Evolutionary conservation across 2,888 invertebrate species (phyloP), one percentile per base, ranked within the genome.

Genomic region (Eulithis testata): DNA sequence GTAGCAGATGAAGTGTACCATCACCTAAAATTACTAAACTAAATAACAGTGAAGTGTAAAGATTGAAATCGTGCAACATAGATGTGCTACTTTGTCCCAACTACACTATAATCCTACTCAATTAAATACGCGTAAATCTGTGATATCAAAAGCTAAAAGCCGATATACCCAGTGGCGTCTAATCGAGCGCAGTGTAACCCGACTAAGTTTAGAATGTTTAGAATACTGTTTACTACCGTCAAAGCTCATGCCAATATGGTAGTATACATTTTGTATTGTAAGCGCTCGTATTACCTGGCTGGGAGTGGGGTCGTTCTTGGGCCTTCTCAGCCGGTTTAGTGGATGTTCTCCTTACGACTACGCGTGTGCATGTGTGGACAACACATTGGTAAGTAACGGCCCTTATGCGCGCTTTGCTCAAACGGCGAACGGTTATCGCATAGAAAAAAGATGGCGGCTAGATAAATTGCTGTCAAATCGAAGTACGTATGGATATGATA

Each of bases 271-370:
- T 81, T 84, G 79, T 77, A 82, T 82, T 82, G 86, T 82, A 90
- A 90, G 91, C 91, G 89, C 90, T 90, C 89, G 82, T 74, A 81
- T 91, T 93, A 93, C 93, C 93, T 93, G 93, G 93, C 91, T 93
- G 93, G 85, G 93, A 93, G 87, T 93, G 93, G 78, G 93, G 93
- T 87, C 93, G 90, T 80, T 93, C 93, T 92, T 93, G 93, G 87
- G 91, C 89, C 91, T 93, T 93, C 87, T 93, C 93, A 86, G 93
- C 90, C 89, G 91, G 91, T 91, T 94, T 94, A 88, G 93, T 94
- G 88, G 93, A 94, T 78, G 93, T 93, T 92, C 93, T 93, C 91
- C 93, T 89, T 89, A 94, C 93, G 89, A 94, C 93, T 93, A 92
- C 88, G 88, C 90, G 93, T 79, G 92, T 90, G 92, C 91, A 91